Percentiles rank a stretch among this genome's conserved stretches.
These are phyloP conservation scores for Pachypanchax playfairii DNA, from an alignment of 2,113 vertebrate genomes.

Conservation along the genomic window DNA sequence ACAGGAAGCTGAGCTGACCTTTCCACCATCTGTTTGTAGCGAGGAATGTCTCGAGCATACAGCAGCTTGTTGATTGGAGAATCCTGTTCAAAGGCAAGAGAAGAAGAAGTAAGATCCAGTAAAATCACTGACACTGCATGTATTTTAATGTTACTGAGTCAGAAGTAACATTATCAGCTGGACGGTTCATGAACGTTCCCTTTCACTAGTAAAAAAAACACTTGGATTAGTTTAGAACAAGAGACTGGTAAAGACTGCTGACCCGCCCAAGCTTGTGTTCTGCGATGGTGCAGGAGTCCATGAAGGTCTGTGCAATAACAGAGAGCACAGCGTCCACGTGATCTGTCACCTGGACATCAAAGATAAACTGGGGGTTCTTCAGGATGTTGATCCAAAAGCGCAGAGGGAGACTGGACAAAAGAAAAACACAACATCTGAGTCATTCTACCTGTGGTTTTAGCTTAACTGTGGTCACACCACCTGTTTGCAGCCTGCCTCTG, in stretches of 20 bases:
- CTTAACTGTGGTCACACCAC: accelerated
- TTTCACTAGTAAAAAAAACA: no score
- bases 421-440: background rate
- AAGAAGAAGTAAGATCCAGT: background rate
- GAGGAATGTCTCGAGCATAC: slow-evolving; percentile 83
- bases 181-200: no score
- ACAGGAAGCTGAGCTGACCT: slow-evolving; percentile 47
- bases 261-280: slow-evolving; percentile 98
- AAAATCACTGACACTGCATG: no score
- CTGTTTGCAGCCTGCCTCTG: background rate
- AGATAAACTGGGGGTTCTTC: slow-evolving; percentile 98
- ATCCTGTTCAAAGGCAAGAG: slow-evolving; percentile 64
- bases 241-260: slow-evolving; percentile 19
- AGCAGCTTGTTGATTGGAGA: slow-evolving; percentile 84
- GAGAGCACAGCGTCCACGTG: slow-evolving; percentile 94
- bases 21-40: slow-evolving; percentile 85
- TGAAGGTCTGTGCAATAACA: slow-evolving; percentile 97
- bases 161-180: no score
- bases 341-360: slow-evolving; percentile 95
- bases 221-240: background rate
- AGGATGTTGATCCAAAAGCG: slow-evolving; percentile 99
- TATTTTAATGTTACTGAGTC: no score
- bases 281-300: slow-evolving; percentile 97
- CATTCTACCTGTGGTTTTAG: background rate
- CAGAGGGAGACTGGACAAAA: slow-evolving; percentile 85